Conservation (phyloP, 2,888 invertebrate species). For the Ophion obscuratus region DNA sequence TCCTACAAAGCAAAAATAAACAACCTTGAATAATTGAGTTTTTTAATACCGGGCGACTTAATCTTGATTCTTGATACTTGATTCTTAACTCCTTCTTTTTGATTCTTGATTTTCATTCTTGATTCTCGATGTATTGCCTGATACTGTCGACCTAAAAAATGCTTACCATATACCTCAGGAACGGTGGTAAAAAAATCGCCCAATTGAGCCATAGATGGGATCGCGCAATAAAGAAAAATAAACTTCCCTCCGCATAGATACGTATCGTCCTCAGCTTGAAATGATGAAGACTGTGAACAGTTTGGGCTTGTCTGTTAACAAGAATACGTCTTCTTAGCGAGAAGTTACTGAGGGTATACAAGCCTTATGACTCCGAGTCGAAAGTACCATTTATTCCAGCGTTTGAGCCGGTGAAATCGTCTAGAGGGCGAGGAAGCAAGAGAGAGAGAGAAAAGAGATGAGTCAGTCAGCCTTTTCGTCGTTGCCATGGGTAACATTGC, state of each 20-base stretch:
- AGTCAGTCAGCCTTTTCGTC: slow-evolving; percentile 6
- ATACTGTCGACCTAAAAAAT: background rate
- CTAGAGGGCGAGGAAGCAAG: background rate
- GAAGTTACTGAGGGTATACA: slow-evolving; percentile 28
- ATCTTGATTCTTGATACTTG: no score
- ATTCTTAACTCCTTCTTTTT: no score
- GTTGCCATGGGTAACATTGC: slow-evolving; percentile 16
- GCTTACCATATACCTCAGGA: background rate
- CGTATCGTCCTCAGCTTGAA: slow-evolving; percentile 4
- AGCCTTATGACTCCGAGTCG: slow-evolving; percentile 1
- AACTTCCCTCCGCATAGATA: background rate
- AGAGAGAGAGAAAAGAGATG: background rate
- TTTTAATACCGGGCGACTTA: no score
- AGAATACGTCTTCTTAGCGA: slow-evolving; percentile 38
- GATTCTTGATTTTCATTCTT: no score
- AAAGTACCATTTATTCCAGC: slow-evolving; percentile 36
- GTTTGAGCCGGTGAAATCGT: slow-evolving; percentile 29
- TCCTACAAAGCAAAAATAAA: background rate
- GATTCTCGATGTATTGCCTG: no score
- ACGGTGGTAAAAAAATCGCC: background rate
- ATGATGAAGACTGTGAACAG: slow-evolving; percentile 2
- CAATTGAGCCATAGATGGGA: background rate
- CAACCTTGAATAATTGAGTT: no score
- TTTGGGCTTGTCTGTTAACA: slow-evolving; percentile 16
- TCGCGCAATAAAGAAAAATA: background rate